Evolutionary conservation across 2,113 vertebrate species (phyloP).

Genomic region (Hemichromis elongatus): DNA sequence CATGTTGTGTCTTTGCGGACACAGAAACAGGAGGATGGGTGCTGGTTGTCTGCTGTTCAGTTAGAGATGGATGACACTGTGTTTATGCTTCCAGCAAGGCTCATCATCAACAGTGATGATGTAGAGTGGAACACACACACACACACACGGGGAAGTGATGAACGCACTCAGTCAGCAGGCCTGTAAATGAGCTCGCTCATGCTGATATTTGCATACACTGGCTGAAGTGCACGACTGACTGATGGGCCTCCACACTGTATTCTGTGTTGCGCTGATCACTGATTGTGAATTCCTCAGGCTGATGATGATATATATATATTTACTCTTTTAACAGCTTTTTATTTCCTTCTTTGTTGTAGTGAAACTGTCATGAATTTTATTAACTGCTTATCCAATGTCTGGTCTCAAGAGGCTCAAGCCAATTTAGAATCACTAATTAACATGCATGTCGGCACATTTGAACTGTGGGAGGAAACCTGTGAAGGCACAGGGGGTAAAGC

Average conservation of each 20-base stretch:
- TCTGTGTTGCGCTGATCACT: not conserved
- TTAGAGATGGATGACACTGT: not conserved
- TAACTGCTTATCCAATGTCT: not conserved
- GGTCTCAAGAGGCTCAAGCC: not conserved
- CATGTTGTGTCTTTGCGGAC: not conserved
- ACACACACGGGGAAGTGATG: not conserved
- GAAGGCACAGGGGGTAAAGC: not conserved
- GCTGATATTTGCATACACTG: not conserved
- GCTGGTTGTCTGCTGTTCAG: not conserved
- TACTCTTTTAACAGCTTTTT: not conserved
- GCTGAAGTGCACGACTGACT: not conserved
- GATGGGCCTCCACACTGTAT: not conserved
- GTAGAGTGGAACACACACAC: not conserved
- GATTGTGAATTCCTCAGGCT: not conserved
- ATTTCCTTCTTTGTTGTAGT: not conserved
- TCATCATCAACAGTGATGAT: not conserved
- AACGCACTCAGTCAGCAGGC: not conserved
- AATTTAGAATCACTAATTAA: not conserved
- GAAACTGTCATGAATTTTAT: not conserved
- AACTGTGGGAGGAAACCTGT: not conserved
- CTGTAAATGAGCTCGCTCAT: not conserved
- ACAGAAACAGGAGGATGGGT: not conserved
- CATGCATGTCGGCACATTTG: too few species aligned
- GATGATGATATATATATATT: not conserved
- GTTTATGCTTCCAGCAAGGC: constrained; percentile 33